Evolutionary conservation across 2,888 invertebrate genomes (phyloP), one percentile per base, ranked within the genome.

Genomic region (Tipula confusa): DNA sequence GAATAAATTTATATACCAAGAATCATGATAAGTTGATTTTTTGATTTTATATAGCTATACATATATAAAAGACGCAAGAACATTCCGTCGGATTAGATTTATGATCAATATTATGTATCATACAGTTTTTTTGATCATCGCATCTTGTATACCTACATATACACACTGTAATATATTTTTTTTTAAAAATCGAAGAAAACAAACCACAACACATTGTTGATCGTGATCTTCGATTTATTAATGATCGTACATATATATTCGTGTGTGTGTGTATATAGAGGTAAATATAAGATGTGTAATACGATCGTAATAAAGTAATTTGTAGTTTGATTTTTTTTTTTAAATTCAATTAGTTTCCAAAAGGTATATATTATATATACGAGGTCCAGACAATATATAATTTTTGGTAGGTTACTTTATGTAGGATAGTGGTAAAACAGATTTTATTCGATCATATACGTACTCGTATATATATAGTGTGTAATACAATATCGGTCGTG

Each of bases 1-100:
- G n/a, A 64, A 64, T 64, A 64, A 48, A 64, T 64, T 64, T 64
- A n/a, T n/a, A n/a, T n/a, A 64, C 64, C 64, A 24, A 64, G 64
- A 64, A 64, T 64, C 64, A 64, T 64, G 64, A 64, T 24, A 18
- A 64, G 64, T 64, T 24, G n/a, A 2, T 64, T 64, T 24, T 64
- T 64, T 64, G 38, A 4, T 1, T 31, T 43, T 64, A 1, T 15
- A 9, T 64, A 64, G n/a, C n/a, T n/a, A n/a, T n/a, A n/a, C n/a
- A n/a, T n/a, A n/a, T n/a, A n/a, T n/a, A 24, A 64, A 48, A 15
- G 24, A 64, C 9, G 9, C 64, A 64, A 64, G 64, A 64, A 64
- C 64, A 64, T 64, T 64, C 64, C 64, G 24, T 64, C 64, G 64
- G 64, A 64, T 64, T 64, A 64, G 24, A 64, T 64, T 64, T 64